Evolutionary conservation across 1,140 invertebrate species (phyloP).

Genomic region (Drosophila mayri): DNA sequence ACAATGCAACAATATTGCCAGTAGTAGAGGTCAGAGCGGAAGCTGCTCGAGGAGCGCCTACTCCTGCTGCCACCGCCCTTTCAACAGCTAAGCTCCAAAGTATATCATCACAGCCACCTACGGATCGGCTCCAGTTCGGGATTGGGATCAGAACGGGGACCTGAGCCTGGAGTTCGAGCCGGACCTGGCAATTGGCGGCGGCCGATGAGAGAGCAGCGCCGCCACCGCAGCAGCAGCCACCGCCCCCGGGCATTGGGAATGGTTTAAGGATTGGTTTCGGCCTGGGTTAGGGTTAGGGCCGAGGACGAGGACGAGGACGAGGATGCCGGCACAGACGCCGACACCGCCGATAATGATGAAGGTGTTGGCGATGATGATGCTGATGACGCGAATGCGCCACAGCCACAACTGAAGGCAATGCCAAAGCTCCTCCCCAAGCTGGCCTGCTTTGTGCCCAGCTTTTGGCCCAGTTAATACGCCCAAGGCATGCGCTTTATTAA

Average conservation of each 20-base stretch:
- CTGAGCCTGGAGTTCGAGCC: background rate
- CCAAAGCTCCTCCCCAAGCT: conserved; percentile 8
- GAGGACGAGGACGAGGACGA: background rate
- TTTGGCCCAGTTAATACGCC: background rate
- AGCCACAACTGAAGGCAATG: conserved; percentile 20
- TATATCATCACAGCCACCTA: conserved; percentile 84
- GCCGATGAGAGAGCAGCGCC: conserved; percentile 32
- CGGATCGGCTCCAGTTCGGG: conserved; percentile 37
- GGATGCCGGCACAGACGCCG: conserved; percentile 46
- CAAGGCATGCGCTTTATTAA: background rate
- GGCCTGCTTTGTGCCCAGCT: background rate
- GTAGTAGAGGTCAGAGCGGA: conserved; percentile 19
- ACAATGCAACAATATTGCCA: conserved; percentile 79
- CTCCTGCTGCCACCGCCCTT: conserved; percentile 40
- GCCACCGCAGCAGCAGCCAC: conserved; percentile 25
- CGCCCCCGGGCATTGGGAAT: conserved; percentile 21
- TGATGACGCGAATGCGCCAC: conserved; percentile 75
- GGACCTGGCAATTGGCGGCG: conserved; percentile 3
- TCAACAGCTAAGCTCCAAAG: conserved; percentile 70
- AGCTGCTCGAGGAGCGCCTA: conserved; percentile 17
- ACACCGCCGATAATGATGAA: conserved; percentile 77
- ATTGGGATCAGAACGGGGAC: background rate
- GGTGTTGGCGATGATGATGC: conserved; percentile 81
- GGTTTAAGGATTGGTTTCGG: conserved; percentile 22
- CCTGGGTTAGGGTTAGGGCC: conserved; percentile 3